Conservation (phyloP, 1,140 invertebrate genomes). For the Eurosta solidaginis region DNA sequence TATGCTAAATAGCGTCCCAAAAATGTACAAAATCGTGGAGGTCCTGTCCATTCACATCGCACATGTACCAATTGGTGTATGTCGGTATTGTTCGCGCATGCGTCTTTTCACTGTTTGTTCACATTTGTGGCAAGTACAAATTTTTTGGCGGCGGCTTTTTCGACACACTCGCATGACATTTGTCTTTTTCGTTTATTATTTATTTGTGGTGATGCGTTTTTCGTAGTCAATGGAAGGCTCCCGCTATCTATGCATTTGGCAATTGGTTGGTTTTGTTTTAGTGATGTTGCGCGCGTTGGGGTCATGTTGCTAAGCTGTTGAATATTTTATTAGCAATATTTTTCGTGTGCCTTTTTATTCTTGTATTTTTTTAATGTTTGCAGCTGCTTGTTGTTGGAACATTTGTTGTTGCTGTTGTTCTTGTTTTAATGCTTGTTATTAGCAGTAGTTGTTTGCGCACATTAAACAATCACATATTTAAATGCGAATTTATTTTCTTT, state of each 20-base stretch:
- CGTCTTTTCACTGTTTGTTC: background rate
- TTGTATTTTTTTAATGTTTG: background rate
- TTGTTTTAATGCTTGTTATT: too few species aligned
- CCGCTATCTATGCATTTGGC: background rate
- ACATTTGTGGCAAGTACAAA: constrained; percentile 39
- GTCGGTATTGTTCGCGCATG: constrained; percentile 3
- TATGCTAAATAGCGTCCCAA: constrained; percentile 34
- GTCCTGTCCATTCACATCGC: constrained; percentile 5
- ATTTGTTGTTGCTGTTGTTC: background rate
- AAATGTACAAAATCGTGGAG: constrained; percentile 11
- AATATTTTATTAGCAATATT: constrained; percentile 29
- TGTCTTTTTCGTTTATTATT: constrained; percentile 34
- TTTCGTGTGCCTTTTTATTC: background rate
- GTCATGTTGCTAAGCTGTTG: background rate
- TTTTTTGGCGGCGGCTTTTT: constrained; percentile 58
- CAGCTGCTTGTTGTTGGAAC: background rate
- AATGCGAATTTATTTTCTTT: background rate
- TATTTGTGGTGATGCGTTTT: background rate
- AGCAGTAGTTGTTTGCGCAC: background rate
- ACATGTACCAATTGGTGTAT: background rate
- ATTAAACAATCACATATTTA: background rate
- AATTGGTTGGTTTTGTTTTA: background rate
- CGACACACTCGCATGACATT: constrained; percentile 55
- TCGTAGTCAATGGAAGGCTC: background rate
- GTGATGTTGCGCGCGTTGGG: background rate